Conservation (phyloP, 2,888 invertebrate genomes). For the Meteorus colon region DNA sequence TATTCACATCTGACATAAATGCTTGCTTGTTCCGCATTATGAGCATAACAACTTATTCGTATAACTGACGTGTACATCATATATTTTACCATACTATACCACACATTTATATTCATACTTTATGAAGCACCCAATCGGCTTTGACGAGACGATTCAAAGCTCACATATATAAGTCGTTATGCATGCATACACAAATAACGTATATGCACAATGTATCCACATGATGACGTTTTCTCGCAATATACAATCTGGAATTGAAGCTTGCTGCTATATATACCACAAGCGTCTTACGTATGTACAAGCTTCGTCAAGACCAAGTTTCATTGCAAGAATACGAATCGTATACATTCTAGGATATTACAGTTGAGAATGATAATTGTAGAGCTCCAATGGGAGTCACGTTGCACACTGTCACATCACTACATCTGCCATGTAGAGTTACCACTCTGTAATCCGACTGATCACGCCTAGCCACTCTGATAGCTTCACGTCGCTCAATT, state of each 20-base stretch:
- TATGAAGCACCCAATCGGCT: slow-evolving; percentile 10
- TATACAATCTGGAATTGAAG: background rate
- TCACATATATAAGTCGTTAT: background rate
- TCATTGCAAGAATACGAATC: background rate
- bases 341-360: background rate
- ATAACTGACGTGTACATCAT: background rate
- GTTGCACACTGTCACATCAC: slow-evolving; percentile 34
- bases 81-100: background rate
- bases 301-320: background rate
- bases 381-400: slow-evolving; percentile 35
- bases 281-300: background rate
- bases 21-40: too few relatives aligned
- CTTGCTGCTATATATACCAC: background rate
- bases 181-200: background rate
- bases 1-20: too few relatives aligned
- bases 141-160: slow-evolving; percentile 4
- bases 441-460: slow-evolving; percentile 37
- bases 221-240: background rate
- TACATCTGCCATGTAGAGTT: background rate
- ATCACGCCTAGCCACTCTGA: slow-evolving; percentile 40
- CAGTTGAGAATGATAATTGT: slow-evolving; percentile 28
- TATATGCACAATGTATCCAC: background rate
- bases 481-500: slow-evolving; percentile 42
- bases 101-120: slow-evolving; percentile 13
- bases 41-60: too few relatives aligned